Evolutionary conservation across 2,113 vertebrate genomes (phyloP).

Genomic region (Limanda limanda): DNA sequence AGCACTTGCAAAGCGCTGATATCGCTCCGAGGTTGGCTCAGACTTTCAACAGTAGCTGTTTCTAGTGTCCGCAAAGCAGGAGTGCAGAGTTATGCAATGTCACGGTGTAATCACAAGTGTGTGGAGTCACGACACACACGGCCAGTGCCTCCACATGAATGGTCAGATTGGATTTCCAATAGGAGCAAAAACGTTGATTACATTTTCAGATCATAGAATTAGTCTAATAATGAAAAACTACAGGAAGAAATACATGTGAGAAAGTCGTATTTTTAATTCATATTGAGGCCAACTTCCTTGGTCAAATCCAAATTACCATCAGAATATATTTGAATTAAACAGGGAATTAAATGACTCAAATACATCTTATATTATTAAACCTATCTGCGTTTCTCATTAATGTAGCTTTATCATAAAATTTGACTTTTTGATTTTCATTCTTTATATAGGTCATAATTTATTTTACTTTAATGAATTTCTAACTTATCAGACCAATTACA

Average conservation of each 20-base stretch:
- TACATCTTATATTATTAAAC: no score
- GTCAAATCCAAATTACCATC: no score
- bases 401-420: neutral
- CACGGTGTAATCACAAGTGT: slow-evolving; percentile 2
- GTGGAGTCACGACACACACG: neutral
- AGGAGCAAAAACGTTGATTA: neutral
- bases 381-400: no score
- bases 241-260: neutral
- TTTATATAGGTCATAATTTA: neutral
- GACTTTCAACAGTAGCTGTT: slow-evolving; percentile 46
- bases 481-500: neutral
- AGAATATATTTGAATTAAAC: no score
- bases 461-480: neutral
- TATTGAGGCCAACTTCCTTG: no score
- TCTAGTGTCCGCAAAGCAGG: slow-evolving; percentile 23
- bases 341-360: no score
- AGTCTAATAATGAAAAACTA: neutral
- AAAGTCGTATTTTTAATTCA: neutral
- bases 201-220: neutral
- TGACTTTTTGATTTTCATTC: no score
- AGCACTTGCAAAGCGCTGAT: slow-evolving; percentile 37
- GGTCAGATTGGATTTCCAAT: neutral
- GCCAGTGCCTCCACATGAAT: neutral
- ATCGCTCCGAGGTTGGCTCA: slow-evolving; percentile 44
- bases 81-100: slow-evolving; percentile 1